phyloP scores from a whole-genome alignment of 2,113 vertebrate species.

The Polypterus bichir region DNA sequence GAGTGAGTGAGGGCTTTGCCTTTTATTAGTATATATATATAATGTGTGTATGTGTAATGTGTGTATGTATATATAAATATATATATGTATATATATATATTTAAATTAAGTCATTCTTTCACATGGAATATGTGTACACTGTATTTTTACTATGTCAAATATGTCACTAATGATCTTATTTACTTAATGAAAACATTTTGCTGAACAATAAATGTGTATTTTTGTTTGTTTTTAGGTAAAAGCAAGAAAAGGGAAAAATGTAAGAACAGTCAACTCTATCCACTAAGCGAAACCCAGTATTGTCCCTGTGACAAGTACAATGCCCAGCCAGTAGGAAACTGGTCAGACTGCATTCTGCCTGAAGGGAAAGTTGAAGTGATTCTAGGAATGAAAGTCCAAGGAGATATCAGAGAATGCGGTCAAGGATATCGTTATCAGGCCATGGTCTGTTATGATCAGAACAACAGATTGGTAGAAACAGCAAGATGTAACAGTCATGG shows the following conservation, averaged over 20 bases:
- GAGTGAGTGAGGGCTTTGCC: too few relatives aligned
- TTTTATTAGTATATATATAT: too few relatives aligned
- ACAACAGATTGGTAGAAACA: conserved; percentile 79
- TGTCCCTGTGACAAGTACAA: conserved; percentile 94
- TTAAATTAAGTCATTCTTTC: too few relatives aligned
- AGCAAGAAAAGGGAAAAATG: conserved; percentile 96
- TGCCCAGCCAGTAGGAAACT: conserved; percentile 87
- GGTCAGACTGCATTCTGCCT: conserved; percentile 92
- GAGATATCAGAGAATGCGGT: conserved; percentile 79
- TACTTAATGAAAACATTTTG: too few relatives aligned
- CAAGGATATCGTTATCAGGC: conserved; percentile 94
- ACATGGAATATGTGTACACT: too few relatives aligned
- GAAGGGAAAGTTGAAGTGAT: conserved; percentile 58
- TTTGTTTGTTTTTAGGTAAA: conserved; percentile 74
- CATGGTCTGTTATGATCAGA: conserved; percentile 93
- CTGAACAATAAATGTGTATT: too few relatives aligned
- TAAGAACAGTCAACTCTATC: conserved; percentile 81
- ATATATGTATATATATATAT: too few relatives aligned
- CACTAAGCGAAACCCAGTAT: conserved; percentile 88
- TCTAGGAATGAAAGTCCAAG: conserved; percentile 64
- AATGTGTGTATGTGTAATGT: too few relatives aligned
- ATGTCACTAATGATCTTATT: too few relatives aligned
- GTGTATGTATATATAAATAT: too few relatives aligned
- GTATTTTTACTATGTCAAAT: too few relatives aligned
- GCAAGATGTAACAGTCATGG: conserved; percentile 89